Percentiles rank a stretch among this genome's conserved stretches.
These are phyloP conservation scores for Rhadina sibilatrix DNA, from an alignment of 2,113 vertebrate species.

Conservation along the genomic window DNA sequence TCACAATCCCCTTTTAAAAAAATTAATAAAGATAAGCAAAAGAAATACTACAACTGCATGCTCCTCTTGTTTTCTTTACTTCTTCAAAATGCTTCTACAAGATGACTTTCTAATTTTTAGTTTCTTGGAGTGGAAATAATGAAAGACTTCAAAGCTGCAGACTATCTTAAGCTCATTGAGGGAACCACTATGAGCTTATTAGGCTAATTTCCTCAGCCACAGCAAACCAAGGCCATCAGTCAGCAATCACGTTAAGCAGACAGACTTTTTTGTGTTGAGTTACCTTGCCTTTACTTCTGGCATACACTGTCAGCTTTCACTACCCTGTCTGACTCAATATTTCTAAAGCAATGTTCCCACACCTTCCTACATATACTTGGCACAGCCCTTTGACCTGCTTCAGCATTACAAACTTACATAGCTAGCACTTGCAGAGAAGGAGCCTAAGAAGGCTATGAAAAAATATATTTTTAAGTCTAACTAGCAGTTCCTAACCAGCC, in stretches of 20 bases:
- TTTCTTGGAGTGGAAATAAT: background rate
- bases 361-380: background rate
- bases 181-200: background rate
- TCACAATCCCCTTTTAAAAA: background rate
- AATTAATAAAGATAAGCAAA: background rate
- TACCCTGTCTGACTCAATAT: background rate
- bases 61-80: background rate
- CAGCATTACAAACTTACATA: background rate
- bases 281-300: background rate
- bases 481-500: background rate
- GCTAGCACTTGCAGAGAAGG: background rate
- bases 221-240: background rate
- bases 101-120: background rate
- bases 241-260: background rate
- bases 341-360: conserved; percentile 25
- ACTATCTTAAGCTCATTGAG: background rate
- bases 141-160: background rate
- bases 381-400: conserved; percentile 20
- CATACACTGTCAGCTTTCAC: background rate
- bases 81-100: background rate
- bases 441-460: background rate
- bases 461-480: background rate
- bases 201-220: background rate
- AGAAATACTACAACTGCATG: background rate
- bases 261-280: fast-evolving